Evolutionary conservation across 2,113 vertebrate genomes (phyloP), one percentile per base, ranked within the genome.

Genomic region (Euleptes europaea): DNA sequence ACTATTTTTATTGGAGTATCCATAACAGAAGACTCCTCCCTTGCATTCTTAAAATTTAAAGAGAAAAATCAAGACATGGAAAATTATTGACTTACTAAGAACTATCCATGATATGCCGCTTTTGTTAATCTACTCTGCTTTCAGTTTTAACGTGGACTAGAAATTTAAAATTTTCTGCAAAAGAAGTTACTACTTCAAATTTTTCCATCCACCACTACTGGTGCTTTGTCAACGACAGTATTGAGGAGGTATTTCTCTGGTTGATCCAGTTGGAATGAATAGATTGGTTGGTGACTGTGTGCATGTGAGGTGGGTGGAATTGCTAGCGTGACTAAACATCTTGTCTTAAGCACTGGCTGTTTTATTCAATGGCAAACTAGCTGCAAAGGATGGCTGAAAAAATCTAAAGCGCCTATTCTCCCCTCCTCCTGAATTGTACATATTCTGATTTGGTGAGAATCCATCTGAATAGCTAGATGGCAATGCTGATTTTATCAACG

Each of bases 301-400:
- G 70, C 6, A 21, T 72, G 38, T 42, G 26, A 26, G 35, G 0
- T 35, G 67, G 21, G 47, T 26, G 3, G 15, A 3, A 57, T 73
- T 47, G 0, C 0, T 2, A 3, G 40, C 5, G 0, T 65, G 75
- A 78, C 65, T 86, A 57, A 42, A 17, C 38, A n/a, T 6, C 19
- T 72, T 60, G 23, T 63, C 70, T 73, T 42, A 57, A 63, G 15
- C 15, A 23, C 10, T 60, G 80, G 23, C 26, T 60, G 12, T 47
- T 73, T 57, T 28, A 12, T 57, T 11, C 9, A 57, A 40, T 5
- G 19, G 38, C 28, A 71, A 38, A 15, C 14, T 4, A 9, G 5
- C 15, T 35, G 35, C 21, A 40, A 14, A 28, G 38, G n/a, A 78
- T 9, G 33, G 10, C 23, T 57, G 57, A 35, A 60, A 78, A 79